These are phyloP conservation scores for Glaucidium brasilianum DNA, from an alignment of 2,113 vertebrate genomes.

Conservation along the genomic window DNA sequence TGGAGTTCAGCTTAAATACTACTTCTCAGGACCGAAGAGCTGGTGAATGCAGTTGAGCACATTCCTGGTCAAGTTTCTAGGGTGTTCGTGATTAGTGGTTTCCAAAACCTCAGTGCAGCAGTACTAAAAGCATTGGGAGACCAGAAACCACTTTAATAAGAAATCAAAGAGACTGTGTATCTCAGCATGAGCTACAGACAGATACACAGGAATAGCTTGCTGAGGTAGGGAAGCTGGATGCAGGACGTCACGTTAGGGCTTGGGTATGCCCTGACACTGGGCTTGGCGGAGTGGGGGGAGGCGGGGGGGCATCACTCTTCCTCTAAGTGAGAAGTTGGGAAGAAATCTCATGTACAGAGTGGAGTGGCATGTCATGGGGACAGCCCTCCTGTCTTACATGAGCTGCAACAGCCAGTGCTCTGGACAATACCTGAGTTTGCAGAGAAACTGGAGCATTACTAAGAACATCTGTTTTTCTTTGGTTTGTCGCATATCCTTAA, in stretches of 20 bases:
- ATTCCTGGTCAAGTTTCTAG: constrained; percentile 57
- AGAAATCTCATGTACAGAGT: neutral
- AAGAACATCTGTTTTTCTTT: constrained; percentile 28
- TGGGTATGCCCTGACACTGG: neutral
- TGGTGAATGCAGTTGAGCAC: neutral
- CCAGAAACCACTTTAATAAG: constrained; percentile 57
- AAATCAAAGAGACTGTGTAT: constrained; percentile 55
- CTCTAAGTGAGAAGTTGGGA: neutral
- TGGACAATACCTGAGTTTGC: constrained; percentile 13
- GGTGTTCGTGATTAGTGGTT: neutral
- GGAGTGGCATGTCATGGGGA: neutral
- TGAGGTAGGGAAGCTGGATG: constrained; percentile 6
- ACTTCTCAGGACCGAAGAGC: constrained; percentile 43
- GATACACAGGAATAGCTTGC: neutral
- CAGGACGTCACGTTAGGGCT: neutral
- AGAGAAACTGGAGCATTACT: neutral
- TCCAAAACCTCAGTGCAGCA: constrained; percentile 36
- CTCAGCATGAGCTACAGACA: constrained; percentile 30
- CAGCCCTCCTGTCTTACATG: neutral
- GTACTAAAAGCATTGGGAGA: constrained; percentile 29
- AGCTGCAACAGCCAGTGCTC: neutral
- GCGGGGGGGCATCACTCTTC: neutral
- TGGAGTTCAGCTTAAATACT: constrained; percentile 52
- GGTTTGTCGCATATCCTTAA: constrained; percentile 24
- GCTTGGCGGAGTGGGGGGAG: too few species aligned